These are phyloP conservation scores for Benitochromis conjunctus DNA, from an alignment of 2,113 vertebrate genomes.

Conservation along the genomic window DNA sequence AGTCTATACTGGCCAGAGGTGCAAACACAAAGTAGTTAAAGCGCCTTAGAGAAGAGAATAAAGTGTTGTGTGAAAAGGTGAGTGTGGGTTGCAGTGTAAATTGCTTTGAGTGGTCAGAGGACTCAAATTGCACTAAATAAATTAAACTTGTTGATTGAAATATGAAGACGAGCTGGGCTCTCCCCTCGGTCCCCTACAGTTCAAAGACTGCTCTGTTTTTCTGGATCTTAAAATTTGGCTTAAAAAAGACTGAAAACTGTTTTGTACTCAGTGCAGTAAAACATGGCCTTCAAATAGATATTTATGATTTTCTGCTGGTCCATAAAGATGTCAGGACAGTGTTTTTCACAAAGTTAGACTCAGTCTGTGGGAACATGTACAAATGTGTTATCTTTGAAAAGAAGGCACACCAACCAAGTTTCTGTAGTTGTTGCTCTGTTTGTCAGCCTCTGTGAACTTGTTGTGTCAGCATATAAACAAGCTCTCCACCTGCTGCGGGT, in stretches of 20 bases:
- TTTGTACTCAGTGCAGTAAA: neutral
- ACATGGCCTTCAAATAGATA: rapidly evolving
- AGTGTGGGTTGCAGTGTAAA: neutral
- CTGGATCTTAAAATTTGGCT: too few relatives aligned
- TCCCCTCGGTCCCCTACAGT: neutral
- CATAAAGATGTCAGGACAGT: rapidly evolving
- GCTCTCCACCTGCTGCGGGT: neutral
- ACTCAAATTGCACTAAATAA: neutral
- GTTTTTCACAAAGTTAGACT: neutral
- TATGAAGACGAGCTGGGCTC: neutral
- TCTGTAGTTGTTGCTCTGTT: neutral
- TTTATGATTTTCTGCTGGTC: neutral
- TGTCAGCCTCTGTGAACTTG: neutral
- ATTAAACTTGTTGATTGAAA: neutral
- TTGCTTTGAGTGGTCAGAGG: neutral
- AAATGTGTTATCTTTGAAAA: neutral
- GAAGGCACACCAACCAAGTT: neutral
- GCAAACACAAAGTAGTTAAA: neutral
- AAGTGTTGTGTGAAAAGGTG: neutral
- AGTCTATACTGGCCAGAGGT: neutral
- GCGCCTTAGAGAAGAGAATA: neutral
- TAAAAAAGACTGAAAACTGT: too few relatives aligned
- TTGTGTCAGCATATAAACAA: neutral
- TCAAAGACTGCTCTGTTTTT: neutral
- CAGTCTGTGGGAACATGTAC: neutral